Percentiles rank a stretch among this genome's conserved stretches.
phyloP scores from a whole-genome alignment of 2,797 vertebrate genomes.

The Rhynchotus rufescens region DNA sequence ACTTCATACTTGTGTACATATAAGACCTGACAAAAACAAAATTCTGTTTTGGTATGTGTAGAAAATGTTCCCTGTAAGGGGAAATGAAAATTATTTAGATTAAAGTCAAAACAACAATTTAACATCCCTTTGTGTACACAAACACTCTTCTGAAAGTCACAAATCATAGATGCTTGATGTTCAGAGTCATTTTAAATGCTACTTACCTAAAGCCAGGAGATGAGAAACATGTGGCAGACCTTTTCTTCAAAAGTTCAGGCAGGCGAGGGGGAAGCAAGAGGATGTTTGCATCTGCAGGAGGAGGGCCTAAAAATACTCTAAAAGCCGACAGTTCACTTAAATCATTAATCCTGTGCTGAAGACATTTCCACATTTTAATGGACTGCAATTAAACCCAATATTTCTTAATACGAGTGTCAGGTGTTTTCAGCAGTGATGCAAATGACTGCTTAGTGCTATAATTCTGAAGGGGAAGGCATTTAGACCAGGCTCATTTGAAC shows the following conservation, averaged over 20 bases:
- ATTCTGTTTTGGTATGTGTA: slow-evolving; percentile 15
- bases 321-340: slow-evolving; percentile 80
- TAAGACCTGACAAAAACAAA: slow-evolving; percentile 31
- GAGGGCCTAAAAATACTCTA: slow-evolving; percentile 75
- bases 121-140: slow-evolving; percentile 76
- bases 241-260: slow-evolving; percentile 73
- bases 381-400: slow-evolving; percentile 84
- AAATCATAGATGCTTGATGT: slow-evolving; percentile 74
- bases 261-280: slow-evolving; percentile 32
- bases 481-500: slow-evolving; percentile 78
- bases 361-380: slow-evolving; percentile 83
- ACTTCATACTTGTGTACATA: not conserved
- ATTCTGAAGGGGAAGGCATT: slow-evolving; percentile 85
- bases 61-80: slow-evolving; percentile 36
- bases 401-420: slow-evolving; percentile 86
- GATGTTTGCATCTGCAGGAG: slow-evolving; percentile 77
- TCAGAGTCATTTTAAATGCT: slow-evolving; percentile 74
- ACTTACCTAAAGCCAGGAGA: slow-evolving; percentile 80
- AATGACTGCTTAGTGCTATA: slow-evolving; percentile 81
- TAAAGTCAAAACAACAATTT: slow-evolving; percentile 78
- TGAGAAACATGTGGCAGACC: slow-evolving; percentile 80
- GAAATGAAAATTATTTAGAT: slow-evolving; percentile 73
- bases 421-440: slow-evolving; percentile 85
- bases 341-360: slow-evolving; percentile 80
- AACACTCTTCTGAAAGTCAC: slow-evolving; percentile 79